These are phyloP conservation scores for Speoplatyrhinus poulsoni DNA, from an alignment of 2,113 vertebrate species.

Conservation along the genomic window DNA sequence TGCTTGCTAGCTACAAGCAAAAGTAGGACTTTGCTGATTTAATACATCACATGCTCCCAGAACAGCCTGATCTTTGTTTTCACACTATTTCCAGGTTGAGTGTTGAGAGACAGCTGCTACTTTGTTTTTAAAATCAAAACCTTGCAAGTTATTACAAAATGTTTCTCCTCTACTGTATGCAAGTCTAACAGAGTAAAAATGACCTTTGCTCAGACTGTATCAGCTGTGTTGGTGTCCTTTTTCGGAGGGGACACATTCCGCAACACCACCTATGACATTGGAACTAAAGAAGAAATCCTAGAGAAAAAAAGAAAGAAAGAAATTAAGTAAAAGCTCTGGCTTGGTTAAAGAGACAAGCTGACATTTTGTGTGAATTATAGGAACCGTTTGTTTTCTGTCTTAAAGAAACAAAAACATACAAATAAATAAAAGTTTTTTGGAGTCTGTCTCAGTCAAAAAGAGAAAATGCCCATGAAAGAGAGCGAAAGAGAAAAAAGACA, in stretches of 20 bases:
- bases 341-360: conserved; percentile 10
- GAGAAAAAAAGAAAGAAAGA: conserved; percentile 68
- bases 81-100: neutral
- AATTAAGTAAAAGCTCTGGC: conserved; percentile 42
- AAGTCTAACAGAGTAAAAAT: conserved; percentile 13
- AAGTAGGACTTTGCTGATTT: conserved; percentile 37
- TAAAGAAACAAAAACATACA: neutral
- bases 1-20: conserved; percentile 45
- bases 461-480: too few relatives aligned
- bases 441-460: neutral
- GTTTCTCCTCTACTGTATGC: too few relatives aligned
- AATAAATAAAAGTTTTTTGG: neutral
- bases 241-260: conserved; percentile 68
- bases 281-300: conserved; percentile 53
- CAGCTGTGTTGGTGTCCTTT: conserved; percentile 42
- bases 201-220: conserved; percentile 32
- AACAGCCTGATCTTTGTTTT: conserved; percentile 14
- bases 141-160: too few relatives aligned
- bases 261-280: conserved; percentile 59
- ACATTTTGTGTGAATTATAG: conserved; percentile 2
- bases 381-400: neutral
- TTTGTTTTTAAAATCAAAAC: too few relatives aligned
- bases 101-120: neutral
- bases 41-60: conserved; percentile 5
- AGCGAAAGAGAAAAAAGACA: too few relatives aligned